Percentiles rank a stretch among this genome's conserved stretches.
phyloP scores from a whole-genome alignment of 2,888 invertebrate genomes.

The Blera fallax region DNA sequence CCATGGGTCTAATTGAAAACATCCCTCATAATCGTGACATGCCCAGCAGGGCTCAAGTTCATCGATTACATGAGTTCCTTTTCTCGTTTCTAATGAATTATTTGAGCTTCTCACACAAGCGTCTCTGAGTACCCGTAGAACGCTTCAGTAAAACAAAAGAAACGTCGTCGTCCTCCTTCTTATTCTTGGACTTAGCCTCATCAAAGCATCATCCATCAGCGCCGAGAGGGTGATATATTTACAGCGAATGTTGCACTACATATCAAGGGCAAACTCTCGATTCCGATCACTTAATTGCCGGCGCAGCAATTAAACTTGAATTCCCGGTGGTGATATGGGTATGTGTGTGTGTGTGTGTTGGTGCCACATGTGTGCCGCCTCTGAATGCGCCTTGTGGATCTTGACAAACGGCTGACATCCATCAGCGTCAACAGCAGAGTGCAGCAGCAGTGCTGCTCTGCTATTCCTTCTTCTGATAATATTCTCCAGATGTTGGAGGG shows the following conservation, averaged over 20 bases:
- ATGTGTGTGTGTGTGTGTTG: constrained; percentile 25
- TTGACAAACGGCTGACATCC: constrained; percentile 70
- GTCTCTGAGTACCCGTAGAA: constrained; percentile 28
- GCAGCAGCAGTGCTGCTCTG: constrained; percentile 2
- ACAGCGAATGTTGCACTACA: constrained; percentile 31
- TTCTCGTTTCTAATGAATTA: constrained; percentile 50
- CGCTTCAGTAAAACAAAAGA: constrained; percentile 51
- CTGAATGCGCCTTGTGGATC: constrained; percentile 40
- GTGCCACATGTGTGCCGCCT: constrained; percentile 34
- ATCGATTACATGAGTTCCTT: constrained; percentile 18
- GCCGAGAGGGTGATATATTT: constrained; percentile 50
- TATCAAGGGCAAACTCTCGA: constrained; percentile 68
- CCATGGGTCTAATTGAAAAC: constrained; percentile 45
- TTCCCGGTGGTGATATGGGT: constrained; percentile 1
- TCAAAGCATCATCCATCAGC: constrained; percentile 60
- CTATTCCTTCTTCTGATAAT: constrained; percentile 59
- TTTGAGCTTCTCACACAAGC: constrained; percentile 62
- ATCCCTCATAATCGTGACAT: constrained; percentile 64
- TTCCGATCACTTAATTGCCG: constrained; percentile 70
- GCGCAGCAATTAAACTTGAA: constrained; percentile 62
- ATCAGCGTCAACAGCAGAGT: constrained; percentile 57
- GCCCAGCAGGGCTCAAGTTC: constrained; percentile 41
- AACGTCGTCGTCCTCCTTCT: constrained; percentile 11
- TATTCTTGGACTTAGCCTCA: constrained; percentile 36
- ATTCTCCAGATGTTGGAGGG: constrained; percentile 66